These are phyloP conservation scores for Microplitis mediator DNA, from an alignment of 1,140 invertebrate species.

Conservation along the genomic window DNA sequence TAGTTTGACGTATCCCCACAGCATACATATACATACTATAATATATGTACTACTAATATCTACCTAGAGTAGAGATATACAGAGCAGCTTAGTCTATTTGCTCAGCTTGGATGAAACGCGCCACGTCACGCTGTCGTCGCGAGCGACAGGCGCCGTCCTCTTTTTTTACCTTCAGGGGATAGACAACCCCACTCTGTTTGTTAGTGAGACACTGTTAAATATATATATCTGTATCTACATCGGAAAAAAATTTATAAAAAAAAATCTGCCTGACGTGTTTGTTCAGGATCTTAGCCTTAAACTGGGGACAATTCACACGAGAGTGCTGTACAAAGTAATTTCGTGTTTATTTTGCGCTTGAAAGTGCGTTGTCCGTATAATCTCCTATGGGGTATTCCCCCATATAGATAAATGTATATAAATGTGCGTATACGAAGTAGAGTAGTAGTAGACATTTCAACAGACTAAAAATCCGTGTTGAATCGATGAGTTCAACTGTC, in stretches of 20 bases:
- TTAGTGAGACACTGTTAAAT: too few species aligned
- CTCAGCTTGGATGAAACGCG: slow-evolving; percentile 27
- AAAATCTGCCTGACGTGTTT: slow-evolving; percentile 37
- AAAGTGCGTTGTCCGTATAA: slow-evolving; percentile 33
- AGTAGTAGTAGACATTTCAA: slow-evolving; percentile 3
- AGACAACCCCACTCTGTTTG: neutral
- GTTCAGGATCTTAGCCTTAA: slow-evolving; percentile 44
- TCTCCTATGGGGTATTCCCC: slow-evolving; percentile 2
- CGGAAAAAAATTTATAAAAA: slow-evolving; percentile 34
- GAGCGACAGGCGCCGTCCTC: neutral
- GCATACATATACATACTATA: neutral
- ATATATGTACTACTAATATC: neutral
- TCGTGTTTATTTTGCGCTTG: slow-evolving; percentile 43
- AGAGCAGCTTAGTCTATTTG: slow-evolving; percentile 17
- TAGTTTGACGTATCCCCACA: too few species aligned
- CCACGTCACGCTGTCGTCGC: slow-evolving; percentile 24
- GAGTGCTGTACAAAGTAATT: slow-evolving; percentile 46
- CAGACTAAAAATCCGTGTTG: neutral
- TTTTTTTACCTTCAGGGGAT: slow-evolving; percentile 1
- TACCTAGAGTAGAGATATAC: neutral
- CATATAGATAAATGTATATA: neutral
- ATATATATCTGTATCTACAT: neutral
- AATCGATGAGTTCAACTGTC: slow-evolving; percentile 7
- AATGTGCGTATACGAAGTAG: neutral
- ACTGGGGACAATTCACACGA: slow-evolving; percentile 44